These are phyloP conservation scores for Zaprionus tsacasi DNA, from an alignment of 1,140 invertebrate genomes.

Conservation along the genomic window DNA sequence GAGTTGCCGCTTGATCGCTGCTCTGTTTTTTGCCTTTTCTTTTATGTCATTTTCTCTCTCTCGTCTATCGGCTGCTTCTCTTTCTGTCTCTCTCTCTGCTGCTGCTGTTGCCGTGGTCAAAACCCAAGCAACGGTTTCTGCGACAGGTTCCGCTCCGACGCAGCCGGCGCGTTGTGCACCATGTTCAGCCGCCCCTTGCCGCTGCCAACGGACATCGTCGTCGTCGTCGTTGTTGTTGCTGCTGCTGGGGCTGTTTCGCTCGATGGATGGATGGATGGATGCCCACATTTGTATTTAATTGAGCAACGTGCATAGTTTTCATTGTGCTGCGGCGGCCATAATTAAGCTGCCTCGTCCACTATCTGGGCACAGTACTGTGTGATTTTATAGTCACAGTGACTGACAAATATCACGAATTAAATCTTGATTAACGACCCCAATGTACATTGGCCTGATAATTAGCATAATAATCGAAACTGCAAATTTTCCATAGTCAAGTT, in stretches of 20 bases:
- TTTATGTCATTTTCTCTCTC: slow-evolving; percentile 51
- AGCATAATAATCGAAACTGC: not conserved
- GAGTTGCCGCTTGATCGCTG: slow-evolving; percentile 46
- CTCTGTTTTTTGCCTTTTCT: slow-evolving; percentile 48
- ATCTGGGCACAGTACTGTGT: slow-evolving; percentile 26
- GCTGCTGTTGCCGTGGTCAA: slow-evolving; percentile 52
- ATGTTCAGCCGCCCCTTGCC: slow-evolving; percentile 13
- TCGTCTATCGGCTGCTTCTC: slow-evolving; percentile 36
- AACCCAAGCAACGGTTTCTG: slow-evolving; percentile 56
- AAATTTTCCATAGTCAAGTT: not conserved
- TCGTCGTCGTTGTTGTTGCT: slow-evolving; percentile 29
- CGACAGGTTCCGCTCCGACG: slow-evolving; percentile 58
- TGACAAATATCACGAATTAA: slow-evolving; percentile 2
- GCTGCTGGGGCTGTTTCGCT: slow-evolving; percentile 20
- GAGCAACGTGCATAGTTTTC: slow-evolving; percentile 61
- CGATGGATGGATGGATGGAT: slow-evolving; percentile 65
- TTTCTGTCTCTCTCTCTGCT: slow-evolving; percentile 8
- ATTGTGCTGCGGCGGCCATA: slow-evolving; percentile 45
- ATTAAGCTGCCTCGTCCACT: slow-evolving; percentile 51
- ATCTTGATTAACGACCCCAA: slow-evolving; percentile 13
- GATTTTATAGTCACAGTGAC: slow-evolving; percentile 25
- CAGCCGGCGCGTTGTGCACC: slow-evolving; percentile 27
- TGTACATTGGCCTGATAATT: not conserved
- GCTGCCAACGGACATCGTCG: slow-evolving; percentile 15
- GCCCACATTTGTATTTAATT: slow-evolving; percentile 76